phyloP scores from a whole-genome alignment of 2,113 vertebrate species.

The Mirza zaza region DNA sequence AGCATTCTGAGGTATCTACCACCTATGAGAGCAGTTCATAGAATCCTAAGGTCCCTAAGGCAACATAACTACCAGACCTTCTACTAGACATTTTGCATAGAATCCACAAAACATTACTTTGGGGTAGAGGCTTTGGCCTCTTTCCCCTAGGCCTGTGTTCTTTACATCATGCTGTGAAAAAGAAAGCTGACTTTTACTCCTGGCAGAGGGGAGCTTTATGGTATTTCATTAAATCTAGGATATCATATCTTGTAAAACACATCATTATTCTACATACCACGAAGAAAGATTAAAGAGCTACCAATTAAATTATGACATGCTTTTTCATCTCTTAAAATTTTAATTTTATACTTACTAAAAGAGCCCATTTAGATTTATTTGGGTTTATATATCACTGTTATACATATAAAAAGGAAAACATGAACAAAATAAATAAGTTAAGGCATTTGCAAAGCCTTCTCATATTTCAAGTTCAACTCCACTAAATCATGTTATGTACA shows the following conservation, averaged over 20 bases:
- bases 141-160: slow-evolving; percentile 16
- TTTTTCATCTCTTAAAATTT: slow-evolving; percentile 44
- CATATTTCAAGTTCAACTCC: background rate
- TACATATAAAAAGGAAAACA: background rate
- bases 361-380: background rate
- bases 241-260: slow-evolving; percentile 34
- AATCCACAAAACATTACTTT: slow-evolving; percentile 13
- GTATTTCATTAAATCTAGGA: slow-evolving; percentile 39
- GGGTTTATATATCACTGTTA: background rate
- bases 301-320: slow-evolving; percentile 7
- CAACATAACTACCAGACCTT: background rate
- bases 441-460: background rate
- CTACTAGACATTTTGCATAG: background rate
- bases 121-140: slow-evolving; percentile 1
- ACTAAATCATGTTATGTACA: background rate
- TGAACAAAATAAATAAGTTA: slow-evolving; percentile 17
- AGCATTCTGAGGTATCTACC: background rate
- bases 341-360: background rate
- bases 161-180: background rate
- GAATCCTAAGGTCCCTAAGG: background rate
- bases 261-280: slow-evolving; percentile 26
- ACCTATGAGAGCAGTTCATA: background rate
- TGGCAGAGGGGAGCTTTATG: background rate
- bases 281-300: slow-evolving; percentile 36
- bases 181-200: background rate